Base-by-base conservation (phyloP, 2,797 vertebrate genomes). In the Orientallactaga sibirica region DNA sequence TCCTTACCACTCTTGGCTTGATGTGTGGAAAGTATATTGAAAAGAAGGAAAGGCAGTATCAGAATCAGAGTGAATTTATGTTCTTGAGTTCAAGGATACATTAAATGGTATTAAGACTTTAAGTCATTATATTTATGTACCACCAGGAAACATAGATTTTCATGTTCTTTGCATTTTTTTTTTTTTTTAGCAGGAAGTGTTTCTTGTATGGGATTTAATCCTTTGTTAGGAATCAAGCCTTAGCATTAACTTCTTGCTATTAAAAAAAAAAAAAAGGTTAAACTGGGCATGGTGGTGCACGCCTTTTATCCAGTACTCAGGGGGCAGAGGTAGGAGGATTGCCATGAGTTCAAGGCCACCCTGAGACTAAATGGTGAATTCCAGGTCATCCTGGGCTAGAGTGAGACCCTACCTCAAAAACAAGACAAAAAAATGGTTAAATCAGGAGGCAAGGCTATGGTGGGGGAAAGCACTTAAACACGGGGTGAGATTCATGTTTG, bases 1-100 rank as follows among this genome's bases (percentile, higher is more conserved):
- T 43, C 43, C 81, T 84, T 74, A 84, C 33, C n/a, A 78, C 91
- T 82, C 66, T 61, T 77, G 58, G 75, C 48, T 86, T 48, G 7
- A 43, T 18, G 62, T 48, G 27, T n/a, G 61, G 37, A 33, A 62
- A 41, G 27, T n/a, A 16, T 22, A 12, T 25, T 15, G 73, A 70
- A 66, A 58, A 94, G 70, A 88, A 67, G 8, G 67, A 73, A 70
- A 73, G 48, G 4, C 67, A 52, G 18, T 66, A 66, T 90, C 70
- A 90, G 90, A 16, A 25, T 19, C 52, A 37, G 41, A 64, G 22
- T 80, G 37, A 71, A 61, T 61, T 55, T 86, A 15, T 66, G 3
- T 33, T 82, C 37, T 58, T 78, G 43, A 68, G 33, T 55, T 68
- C 37, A 90, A 94, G 64, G 52, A 79, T 77, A 81, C 58, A 61